These are phyloP conservation scores for Limnephilus marmoratus DNA, from an alignment of 2,888 invertebrate genomes.

Conservation along the genomic window DNA sequence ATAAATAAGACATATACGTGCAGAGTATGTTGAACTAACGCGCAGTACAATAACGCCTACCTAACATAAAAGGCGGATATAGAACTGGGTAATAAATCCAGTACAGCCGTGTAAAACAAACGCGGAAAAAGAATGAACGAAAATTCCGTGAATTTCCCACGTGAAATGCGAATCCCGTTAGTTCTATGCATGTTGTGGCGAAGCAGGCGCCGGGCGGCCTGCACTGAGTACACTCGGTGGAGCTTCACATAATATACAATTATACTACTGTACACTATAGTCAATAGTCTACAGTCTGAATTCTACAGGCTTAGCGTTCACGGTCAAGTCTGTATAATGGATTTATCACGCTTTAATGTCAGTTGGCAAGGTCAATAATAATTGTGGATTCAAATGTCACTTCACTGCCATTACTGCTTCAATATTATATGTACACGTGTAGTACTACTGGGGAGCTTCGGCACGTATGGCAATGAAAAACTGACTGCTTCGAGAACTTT, in stretches of 20 bases:
- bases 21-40: neutral
- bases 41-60: neutral
- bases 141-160: neutral
- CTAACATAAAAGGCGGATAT: neutral
- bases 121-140: neutral
- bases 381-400: constrained; percentile 12
- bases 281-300: neutral
- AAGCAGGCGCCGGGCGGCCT: constrained; percentile 28
- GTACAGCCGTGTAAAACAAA: neutral
- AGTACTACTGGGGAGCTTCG: neutral
- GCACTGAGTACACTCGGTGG: neutral
- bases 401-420: neutral
- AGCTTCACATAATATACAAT: constrained; percentile 11
- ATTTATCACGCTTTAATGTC: constrained; percentile 10
- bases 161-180: neutral
- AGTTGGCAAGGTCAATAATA: constrained; percentile 27
- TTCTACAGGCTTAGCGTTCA: neutral
- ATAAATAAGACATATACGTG: neutral
- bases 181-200: neutral
- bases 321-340: neutral
- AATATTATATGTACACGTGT: neutral
- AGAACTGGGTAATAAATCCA: neutral
- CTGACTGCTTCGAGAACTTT: neutral
- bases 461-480: neutral
- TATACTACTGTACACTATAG: neutral